Evolutionary conservation across 2,888 invertebrate species (phyloP).

Genomic region (Agriopis leucophaearia): DNA sequence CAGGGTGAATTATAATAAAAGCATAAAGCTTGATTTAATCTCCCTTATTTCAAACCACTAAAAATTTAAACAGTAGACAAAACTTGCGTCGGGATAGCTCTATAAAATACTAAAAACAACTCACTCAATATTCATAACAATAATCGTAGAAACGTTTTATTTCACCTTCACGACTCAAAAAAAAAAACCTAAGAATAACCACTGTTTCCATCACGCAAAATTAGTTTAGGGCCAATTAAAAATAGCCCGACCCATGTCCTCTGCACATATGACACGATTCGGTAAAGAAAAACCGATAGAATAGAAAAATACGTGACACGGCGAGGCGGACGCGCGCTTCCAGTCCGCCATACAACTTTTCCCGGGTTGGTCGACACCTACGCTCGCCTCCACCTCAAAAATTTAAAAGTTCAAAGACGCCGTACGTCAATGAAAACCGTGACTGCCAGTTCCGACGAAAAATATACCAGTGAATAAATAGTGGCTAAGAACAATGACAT

Average conservation of each 20-base stretch:
- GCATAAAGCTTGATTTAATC: too few relatives aligned
- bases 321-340: constrained; percentile 57
- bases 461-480: constrained; percentile 38
- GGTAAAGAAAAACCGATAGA: constrained; percentile 70
- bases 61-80: background rate
- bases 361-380: constrained; percentile 76
- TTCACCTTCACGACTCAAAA: constrained; percentile 12
- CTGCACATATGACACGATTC: constrained; percentile 73
- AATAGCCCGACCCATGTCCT: constrained; percentile 74
- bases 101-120: background rate
- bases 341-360: constrained; percentile 80
- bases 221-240: constrained; percentile 66
- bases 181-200: constrained; percentile 28
- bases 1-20: too few relatives aligned
- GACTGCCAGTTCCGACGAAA: constrained; percentile 22
- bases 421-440: constrained; percentile 31
- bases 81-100: background rate
- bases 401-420: constrained; percentile 44
- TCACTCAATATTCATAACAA: background rate
- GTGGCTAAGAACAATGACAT: constrained; percentile 60
- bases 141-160: background rate
- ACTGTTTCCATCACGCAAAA: constrained; percentile 41
- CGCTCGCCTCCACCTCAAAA: constrained; percentile 59
- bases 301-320: constrained; percentile 76
- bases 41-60: too few relatives aligned